Percentiles rank a stretch among this genome's conserved stretches.
These are phyloP conservation scores for Brachionichthys hirsutus DNA, from an alignment of 2,113 vertebrate genomes.

Conservation along the genomic window DNA sequence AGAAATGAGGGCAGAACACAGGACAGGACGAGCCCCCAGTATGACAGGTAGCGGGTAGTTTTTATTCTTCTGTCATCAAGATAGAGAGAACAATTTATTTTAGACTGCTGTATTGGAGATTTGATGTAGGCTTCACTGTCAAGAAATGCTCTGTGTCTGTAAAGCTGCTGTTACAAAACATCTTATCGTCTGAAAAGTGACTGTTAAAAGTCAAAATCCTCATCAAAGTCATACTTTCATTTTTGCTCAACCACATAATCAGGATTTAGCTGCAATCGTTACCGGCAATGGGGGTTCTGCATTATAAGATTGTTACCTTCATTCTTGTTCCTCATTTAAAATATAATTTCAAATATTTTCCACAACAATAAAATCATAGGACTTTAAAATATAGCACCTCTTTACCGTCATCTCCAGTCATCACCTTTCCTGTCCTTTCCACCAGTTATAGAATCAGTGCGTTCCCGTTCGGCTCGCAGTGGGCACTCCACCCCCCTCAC, in stretches of 20 bases:
- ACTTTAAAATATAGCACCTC: neutral
- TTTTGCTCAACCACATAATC: neutral
- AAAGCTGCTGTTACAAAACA: too few species aligned
- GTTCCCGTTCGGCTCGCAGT: conserved; percentile 92
- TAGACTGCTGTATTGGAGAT: too few species aligned
- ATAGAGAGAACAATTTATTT: neutral
- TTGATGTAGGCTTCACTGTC: too few species aligned
- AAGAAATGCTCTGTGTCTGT: too few species aligned
- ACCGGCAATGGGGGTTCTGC: neutral
- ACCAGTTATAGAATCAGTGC: conserved; percentile 86
- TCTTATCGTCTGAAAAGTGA: neutral
- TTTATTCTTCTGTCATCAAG: neutral
- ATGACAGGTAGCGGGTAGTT: conserved; percentile 72
- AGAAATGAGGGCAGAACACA: conserved; percentile 77
- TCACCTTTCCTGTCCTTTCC: neutral
- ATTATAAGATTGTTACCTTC: too few species aligned
- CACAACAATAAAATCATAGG: neutral
- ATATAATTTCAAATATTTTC: too few species aligned
- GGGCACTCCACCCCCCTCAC: conserved; percentile 95
- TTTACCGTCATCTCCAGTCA: neutral
- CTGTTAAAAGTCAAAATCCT: too few species aligned
- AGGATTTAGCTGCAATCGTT: neutral
- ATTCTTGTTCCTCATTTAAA: too few species aligned
- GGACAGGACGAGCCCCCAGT: conserved; percentile 76
- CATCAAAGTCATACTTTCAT: neutral